A percentile compares a stretch with the other conserved stretches of the same genome.
phyloP scores from a whole-genome alignment of 2,113 vertebrate species.

The Serilophus lunatus region DNA sequence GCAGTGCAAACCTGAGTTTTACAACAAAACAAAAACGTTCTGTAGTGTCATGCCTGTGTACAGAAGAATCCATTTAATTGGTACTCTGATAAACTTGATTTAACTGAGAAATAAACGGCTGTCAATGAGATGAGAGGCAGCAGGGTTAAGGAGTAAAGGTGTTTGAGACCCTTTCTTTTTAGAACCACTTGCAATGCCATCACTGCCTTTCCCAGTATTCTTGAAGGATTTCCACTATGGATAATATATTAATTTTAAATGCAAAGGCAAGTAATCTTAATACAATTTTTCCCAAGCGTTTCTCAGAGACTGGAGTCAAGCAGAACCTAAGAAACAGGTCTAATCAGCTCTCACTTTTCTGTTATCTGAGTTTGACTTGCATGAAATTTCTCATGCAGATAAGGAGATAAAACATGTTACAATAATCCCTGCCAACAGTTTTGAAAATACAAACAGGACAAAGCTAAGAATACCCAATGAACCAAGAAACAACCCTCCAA shows the following conservation, averaged over 20 bases:
- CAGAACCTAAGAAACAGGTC: neutral
- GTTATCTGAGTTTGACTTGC: neutral
- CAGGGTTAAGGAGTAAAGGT: neutral
- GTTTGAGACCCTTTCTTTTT: neutral
- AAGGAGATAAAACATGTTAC: neutral
- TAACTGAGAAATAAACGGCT: neutral
- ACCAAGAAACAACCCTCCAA: neutral
- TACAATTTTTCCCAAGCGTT: neutral
- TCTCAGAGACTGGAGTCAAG: neutral
- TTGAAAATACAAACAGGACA: neutral
- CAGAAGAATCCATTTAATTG: neutral
- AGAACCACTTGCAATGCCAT: neutral
- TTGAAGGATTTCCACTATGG: neutral
- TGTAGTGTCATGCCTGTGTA: neutral
- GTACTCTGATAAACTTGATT: neutral
- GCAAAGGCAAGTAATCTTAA: neutral
- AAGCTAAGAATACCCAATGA: neutral
- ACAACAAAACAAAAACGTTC: neutral
- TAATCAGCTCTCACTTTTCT: neutral
- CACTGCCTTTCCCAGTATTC: neutral
- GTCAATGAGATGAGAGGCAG: neutral
- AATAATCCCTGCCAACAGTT: neutral
- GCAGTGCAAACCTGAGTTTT: neutral
- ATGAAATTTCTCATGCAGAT: neutral
- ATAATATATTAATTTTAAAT: neutral